Percentiles rank a stretch among this genome's conserved stretches.
Evolutionary conservation across 2,113 vertebrate genomes (phyloP).

Genomic region (Mastomys natalensis): DNA sequence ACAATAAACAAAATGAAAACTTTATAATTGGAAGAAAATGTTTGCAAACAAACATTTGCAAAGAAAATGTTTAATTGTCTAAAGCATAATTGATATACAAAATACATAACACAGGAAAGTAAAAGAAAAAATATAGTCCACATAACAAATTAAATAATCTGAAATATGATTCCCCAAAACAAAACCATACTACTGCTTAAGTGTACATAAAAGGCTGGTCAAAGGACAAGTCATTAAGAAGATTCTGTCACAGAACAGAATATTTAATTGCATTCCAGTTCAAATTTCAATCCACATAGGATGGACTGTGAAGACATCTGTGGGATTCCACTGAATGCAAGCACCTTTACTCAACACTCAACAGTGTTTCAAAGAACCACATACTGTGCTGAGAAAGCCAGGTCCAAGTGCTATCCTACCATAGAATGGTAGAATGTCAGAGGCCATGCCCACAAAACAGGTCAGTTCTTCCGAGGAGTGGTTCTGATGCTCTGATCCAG

Average conservation of each 20-base stretch:
- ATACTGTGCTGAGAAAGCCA: not conserved
- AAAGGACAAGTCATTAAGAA: not conserved
- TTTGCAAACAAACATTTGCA: too few relatives aligned
- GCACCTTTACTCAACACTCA: not conserved
- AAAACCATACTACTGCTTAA: not conserved
- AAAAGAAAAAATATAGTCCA: not conserved
- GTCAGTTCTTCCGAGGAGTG: not conserved
- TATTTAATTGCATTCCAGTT: too few relatives aligned
- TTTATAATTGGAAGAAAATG: not conserved
- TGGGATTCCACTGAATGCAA: not conserved
- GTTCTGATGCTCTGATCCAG: too few relatives aligned
- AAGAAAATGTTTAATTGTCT: not conserved
- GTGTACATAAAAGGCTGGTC: too few relatives aligned
- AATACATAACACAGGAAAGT: not conserved
- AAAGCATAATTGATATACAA: not conserved
- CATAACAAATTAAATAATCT: not conserved
- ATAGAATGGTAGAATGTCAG: not conserved
- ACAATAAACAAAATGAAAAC: not conserved
- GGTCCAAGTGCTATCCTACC: not conserved
- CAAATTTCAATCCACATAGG: not conserved
- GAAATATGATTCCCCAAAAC: not conserved
- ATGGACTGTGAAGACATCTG: not conserved
- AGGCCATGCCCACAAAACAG: not conserved
- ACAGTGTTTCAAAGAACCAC: not conserved
- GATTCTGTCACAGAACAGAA: not conserved